A percentile compares a stretch with the other conserved stretches of the same genome.
Conservation (phyloP, 1,140 invertebrate species). For the Micrasema minimum region DNA sequence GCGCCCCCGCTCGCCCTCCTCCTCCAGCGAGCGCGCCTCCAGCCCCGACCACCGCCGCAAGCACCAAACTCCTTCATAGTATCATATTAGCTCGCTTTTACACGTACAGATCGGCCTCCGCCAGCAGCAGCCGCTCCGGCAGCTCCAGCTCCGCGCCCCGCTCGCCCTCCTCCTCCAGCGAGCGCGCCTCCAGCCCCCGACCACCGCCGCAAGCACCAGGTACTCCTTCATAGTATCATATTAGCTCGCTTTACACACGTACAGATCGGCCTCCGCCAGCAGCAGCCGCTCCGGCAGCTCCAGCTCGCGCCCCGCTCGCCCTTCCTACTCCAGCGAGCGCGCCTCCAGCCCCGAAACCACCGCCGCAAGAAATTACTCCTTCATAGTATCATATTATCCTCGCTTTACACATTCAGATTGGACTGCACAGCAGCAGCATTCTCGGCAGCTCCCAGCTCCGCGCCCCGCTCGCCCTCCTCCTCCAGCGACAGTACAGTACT, state of each 20-base stretch:
- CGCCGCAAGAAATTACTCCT: no score
- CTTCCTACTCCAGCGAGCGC: slow-evolving; percentile 65
- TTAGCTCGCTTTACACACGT: no score
- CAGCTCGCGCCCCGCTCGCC: slow-evolving; percentile 61
- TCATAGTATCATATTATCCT: no score
- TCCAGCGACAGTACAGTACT: slow-evolving; percentile 65
- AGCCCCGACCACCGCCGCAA: slow-evolving; percentile 57
- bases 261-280: no score
- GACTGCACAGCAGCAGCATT: no score
- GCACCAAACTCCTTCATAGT: no score
- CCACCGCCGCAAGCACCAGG: slow-evolving; percentile 56
- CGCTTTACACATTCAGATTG: no score
- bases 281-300: slow-evolving; percentile 62
- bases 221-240: no score
- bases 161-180: slow-evolving; percentile 64
- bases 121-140: slow-evolving; percentile 61
- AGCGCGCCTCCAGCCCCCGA: slow-evolving; percentile 60
- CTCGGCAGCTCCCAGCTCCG: slow-evolving; percentile 62
- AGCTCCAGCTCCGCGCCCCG: slow-evolving; percentile 62
- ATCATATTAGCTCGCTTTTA: no score
- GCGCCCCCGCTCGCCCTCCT: slow-evolving; percentile 60
- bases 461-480: slow-evolving; percentile 61
- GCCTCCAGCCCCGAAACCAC: slow-evolving; percentile 58
- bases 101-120: slow-evolving; percentile 49
- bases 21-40: slow-evolving; percentile 63